Base-by-base conservation (phyloP, 2,113 vertebrate genomes). In the Rhea pennata region DNA sequence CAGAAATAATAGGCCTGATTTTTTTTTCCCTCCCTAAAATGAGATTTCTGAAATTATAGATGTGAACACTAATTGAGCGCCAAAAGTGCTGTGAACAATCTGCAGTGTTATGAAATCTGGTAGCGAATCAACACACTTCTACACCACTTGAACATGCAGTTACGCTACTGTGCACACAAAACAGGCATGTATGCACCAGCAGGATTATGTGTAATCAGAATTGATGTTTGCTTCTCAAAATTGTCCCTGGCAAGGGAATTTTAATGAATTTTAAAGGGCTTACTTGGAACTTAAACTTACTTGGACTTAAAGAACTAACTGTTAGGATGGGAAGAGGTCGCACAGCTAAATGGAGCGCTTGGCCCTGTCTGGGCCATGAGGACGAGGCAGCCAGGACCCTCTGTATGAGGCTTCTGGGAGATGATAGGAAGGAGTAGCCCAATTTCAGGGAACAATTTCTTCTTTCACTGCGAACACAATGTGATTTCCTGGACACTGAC, bases 1-100 rank as follows among this genome's bases (percentile, higher is more conserved):
- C 74, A 95, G 92, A 95, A 96, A 82, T 93, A 94, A 94, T 54
- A 87, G 76, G 40, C 66, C 81, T 89, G 87, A 82, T 92, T 74
- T 82, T 66, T 19, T 1, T 0, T 22, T n/a, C 65, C 36, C 40
- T 27, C 15, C 20, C 86, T 36, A 92, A 46, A 87, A 91, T 5
- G 33, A 83, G 17, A 58, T 53, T 93, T 82, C 92, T 87, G 81
- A 96, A 96, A 94, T 95, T 62, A 90, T 53, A 96, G 84, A 83
- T 59, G 81, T 62, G 88, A 93, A 40, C 51, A 46, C 67, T 90
- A 90, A 90, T 4, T 66, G 87, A 82, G 74, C 36, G 70, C 93
- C 78, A 89, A 61, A 82, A 92, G 91, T 15, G 29, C 70, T 58
- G 61, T 64, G 17, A 82, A 71, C 0, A 0, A 75, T 69, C 69